Evolutionary conservation across 1,140 invertebrate species (phyloP).

Genomic region (Reticulitermes speratus): DNA sequence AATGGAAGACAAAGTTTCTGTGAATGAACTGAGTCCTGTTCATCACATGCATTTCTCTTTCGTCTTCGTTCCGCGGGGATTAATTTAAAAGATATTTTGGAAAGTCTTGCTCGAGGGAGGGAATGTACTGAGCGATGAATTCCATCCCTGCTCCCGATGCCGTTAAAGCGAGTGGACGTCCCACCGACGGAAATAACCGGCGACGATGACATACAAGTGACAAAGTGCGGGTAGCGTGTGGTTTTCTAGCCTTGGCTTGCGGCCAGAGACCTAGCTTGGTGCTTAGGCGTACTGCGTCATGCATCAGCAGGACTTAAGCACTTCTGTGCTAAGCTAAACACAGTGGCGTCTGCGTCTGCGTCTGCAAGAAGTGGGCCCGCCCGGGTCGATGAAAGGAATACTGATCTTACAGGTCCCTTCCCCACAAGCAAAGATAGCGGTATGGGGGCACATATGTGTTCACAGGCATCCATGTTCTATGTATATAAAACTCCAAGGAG

Average conservation of each 20-base stretch:
- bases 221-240: background rate
- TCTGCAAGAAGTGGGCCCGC: no score
- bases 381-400: no score
- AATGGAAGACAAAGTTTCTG: background rate
- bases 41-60: background rate
- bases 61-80: background rate
- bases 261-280: background rate
- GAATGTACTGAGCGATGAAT: background rate
- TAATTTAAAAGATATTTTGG: constrained; percentile 1
- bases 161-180: constrained; percentile 11
- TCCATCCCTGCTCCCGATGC: background rate
- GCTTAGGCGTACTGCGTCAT: background rate
- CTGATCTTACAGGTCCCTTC: no score
- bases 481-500: no score
- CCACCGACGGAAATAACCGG: constrained; percentile 1
- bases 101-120: background rate
- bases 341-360: no score
- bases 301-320: no score
- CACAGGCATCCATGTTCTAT: no score
- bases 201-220: background rate
- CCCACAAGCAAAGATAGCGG: no score
- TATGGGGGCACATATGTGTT: no score
- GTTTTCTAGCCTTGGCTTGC: background rate
- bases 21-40: background rate
- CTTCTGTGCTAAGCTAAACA: no score